A percentile compares a stretch with the other conserved stretches of the same genome.
Conservation (phyloP, 2,113 vertebrate genomes). For the Tragelaphus scriptus region DNA sequence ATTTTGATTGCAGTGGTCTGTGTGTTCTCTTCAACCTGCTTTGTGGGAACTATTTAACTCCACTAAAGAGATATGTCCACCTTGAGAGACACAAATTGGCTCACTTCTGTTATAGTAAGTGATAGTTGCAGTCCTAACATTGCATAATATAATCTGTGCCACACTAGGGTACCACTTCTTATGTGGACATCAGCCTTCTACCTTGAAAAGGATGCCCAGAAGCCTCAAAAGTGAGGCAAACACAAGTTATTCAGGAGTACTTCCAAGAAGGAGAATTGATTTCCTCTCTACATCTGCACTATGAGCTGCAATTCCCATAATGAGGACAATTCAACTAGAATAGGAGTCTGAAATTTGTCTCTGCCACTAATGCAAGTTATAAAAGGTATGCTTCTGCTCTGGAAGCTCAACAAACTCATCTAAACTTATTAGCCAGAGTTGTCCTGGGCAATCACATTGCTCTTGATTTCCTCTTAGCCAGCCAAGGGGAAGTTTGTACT, state of each 20-base stretch:
- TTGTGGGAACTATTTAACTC: neutral
- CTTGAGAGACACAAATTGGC: neutral
- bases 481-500: neutral
- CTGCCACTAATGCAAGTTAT: neutral
- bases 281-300: neutral
- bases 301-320: neutral
- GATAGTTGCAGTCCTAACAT: neutral
- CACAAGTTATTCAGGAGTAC: neutral
- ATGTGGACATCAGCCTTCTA: neutral
- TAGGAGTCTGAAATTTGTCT: neutral
- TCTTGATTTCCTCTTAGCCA: neutral
- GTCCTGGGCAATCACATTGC: neutral
- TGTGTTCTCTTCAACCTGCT: constrained; percentile 17
- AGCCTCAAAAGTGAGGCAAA: neutral
- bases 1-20: neutral
- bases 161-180: neutral
- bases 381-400: neutral
- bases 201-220: neutral
- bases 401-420: neutral
- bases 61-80: neutral
- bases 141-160: neutral
- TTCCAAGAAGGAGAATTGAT: neutral
- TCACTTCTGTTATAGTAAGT: neutral
- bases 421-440: neutral
- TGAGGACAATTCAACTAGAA: neutral